Conservation (phyloP, 2,113 vertebrate genomes). For the Notothenia rossii region DNA sequence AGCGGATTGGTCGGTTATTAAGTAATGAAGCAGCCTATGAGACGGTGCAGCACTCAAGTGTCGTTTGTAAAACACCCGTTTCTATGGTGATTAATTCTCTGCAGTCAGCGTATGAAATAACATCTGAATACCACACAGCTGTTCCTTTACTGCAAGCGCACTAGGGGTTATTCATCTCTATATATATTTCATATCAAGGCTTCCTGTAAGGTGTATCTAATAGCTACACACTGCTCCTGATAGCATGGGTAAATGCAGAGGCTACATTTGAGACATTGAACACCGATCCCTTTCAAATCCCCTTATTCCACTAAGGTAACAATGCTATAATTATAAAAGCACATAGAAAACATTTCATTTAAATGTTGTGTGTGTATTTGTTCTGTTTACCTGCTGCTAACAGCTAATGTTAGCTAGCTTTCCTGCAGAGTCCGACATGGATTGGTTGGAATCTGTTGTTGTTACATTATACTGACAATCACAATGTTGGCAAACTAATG, state of each 20-base stretch:
- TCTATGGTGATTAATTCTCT: neutral
- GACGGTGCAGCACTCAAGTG: neutral
- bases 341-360: neutral
- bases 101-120: neutral
- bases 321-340: neutral
- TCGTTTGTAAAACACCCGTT: neutral
- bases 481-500: too few relatives aligned
- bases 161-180: too few relatives aligned
- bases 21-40: slow-evolving; percentile 35
- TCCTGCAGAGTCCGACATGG: too few relatives aligned
- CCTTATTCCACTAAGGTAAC: too few relatives aligned
- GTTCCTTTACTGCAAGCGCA: neutral
- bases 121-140: neutral
- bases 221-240: neutral
- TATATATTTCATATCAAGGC: too few relatives aligned
- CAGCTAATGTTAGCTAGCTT: too few relatives aligned
- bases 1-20: slow-evolving; percentile 43
- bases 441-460: too few relatives aligned
- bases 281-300: too few relatives aligned
- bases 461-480: too few relatives aligned
- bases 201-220: too few relatives aligned
- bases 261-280: too few relatives aligned
- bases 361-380: neutral
- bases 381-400: neutral
- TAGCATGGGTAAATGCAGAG: neutral